Evolutionary conservation across 2,797 vertebrate species (phyloP).

Genomic region (Tenualosa thibaudeaui): DNA sequence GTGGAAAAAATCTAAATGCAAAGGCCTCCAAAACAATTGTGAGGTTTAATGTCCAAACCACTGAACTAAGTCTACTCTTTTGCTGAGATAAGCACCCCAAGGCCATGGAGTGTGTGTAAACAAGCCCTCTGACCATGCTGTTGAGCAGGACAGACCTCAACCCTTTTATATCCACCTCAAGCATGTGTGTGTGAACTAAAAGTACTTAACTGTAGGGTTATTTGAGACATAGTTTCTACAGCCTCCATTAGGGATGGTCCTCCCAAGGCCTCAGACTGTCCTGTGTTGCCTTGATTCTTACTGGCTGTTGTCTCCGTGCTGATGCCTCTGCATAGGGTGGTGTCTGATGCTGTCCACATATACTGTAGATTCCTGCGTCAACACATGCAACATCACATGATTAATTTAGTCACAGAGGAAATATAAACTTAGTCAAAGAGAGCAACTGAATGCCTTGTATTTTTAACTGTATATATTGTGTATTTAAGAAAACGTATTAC

Average conservation of each 20-base stretch:
- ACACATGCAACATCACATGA: neutral
- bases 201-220: neutral
- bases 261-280: neutral
- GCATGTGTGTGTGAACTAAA: neutral
- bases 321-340: neutral
- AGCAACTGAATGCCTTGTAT: neutral
- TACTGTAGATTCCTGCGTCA: neutral
- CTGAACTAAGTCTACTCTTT: constrained; percentile 30
- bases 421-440: neutral
- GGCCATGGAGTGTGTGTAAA: constrained; percentile 47
- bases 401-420: neutral
- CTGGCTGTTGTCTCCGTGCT: neutral
- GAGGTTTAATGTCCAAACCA: constrained; percentile 40
- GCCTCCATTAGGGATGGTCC: neutral
- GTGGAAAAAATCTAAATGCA: neutral
- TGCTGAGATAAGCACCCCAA: constrained; percentile 48
- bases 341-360: neutral
- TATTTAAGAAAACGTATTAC: neutral
- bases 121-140: constrained; percentile 36
- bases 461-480: neutral
- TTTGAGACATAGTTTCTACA: neutral
- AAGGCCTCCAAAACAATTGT: neutral
- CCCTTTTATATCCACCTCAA: neutral
- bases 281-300: neutral
- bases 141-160: neutral